Percentiles rank a stretch among this genome's conserved stretches.
These are phyloP conservation scores for Lasiurus cinereus DNA, from an alignment of 2,113 vertebrate genomes.

Conservation along the genomic window DNA sequence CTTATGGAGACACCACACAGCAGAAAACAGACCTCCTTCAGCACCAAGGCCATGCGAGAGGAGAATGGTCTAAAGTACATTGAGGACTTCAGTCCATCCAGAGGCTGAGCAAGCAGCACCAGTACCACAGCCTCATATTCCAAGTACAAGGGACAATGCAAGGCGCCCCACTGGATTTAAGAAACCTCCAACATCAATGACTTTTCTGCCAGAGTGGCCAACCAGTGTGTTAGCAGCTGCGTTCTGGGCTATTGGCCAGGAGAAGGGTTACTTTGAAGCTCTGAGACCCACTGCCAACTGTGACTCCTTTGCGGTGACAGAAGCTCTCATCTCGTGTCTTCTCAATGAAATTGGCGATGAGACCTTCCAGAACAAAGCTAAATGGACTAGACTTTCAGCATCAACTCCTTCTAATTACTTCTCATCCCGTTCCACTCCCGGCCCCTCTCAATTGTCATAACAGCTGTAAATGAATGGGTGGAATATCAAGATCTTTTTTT, in stretches of 20 bases:
- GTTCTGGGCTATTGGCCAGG: conserved; percentile 93
- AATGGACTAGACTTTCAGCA: conserved; percentile 70
- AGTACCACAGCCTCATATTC: conserved; percentile 93
- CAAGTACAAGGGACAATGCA: conserved; percentile 95
- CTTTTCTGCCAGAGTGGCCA: conserved; percentile 95
- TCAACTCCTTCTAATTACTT: conserved; percentile 58
- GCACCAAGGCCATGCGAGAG: not conserved
- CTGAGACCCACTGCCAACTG: conserved; percentile 95
- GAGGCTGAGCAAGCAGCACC: conserved; percentile 92
- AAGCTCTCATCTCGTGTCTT: conserved; percentile 93
- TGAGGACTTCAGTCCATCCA: conserved; percentile 92
- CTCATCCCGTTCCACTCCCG: no score
- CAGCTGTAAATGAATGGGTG: conserved; percentile 86
- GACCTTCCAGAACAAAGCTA: conserved; percentile 92
- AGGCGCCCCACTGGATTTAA: conserved; percentile 94
- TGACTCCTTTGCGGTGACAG: conserved; percentile 94
- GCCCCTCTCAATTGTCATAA: conserved; percentile 66
- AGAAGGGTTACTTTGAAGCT: conserved; percentile 96
- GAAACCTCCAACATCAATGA: conserved; percentile 94
- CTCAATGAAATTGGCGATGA: conserved; percentile 93
- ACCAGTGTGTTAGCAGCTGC: conserved; percentile 94
- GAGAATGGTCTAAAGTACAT: conserved; percentile 82
- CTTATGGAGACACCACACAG: not conserved
- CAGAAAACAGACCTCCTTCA: not conserved
- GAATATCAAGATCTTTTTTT: conserved; percentile 81